phyloP scores from a whole-genome alignment of 92 coral and sea anemone species.

The Heliopora coerulea region DNA sequence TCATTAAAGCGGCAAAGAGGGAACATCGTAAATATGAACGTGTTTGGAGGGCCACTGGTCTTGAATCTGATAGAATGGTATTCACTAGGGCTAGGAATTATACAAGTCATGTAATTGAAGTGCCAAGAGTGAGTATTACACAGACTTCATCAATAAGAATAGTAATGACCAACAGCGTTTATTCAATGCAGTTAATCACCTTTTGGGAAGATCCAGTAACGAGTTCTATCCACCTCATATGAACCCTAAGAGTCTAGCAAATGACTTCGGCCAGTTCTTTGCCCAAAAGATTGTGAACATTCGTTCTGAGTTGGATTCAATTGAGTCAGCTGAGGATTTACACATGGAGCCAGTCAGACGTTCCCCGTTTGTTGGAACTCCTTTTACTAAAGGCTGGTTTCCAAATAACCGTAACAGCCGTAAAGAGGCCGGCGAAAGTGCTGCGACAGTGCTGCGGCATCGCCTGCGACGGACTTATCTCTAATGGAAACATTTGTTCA shows the following conservation, averaged over 20 bases:
- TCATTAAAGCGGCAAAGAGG: constrained; percentile 36
- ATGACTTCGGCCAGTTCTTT: constrained; percentile 39
- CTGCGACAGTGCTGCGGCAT: too few relatives aligned
- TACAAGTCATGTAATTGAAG: constrained; percentile 26
- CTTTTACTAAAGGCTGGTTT: too few relatives aligned
- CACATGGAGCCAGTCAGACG: too few relatives aligned
- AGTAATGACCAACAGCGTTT: constrained; percentile 36
- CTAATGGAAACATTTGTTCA: too few relatives aligned
- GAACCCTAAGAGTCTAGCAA: constrained; percentile 18
- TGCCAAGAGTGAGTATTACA: constrained; percentile 25
- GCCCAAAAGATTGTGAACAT: constrained; percentile 13
- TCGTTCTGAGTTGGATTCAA: background rate
- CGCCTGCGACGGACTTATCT: too few relatives aligned
- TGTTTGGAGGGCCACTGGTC: constrained; percentile 43
- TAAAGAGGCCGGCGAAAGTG: too few relatives aligned
- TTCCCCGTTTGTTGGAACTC: background rate
- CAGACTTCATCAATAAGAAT: constrained; percentile 23
- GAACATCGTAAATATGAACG: constrained; percentile 33
- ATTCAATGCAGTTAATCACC: constrained; percentile 31
- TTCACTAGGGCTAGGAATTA: constrained; percentile 31
- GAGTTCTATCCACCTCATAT: constrained; percentile 22
- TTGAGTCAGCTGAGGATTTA: background rate
- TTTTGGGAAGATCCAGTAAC: constrained; percentile 19
- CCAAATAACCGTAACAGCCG: too few relatives aligned
- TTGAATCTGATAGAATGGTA: constrained; percentile 33